These are phyloP conservation scores for Rhizoglyphus robini DNA, from an alignment of 1,140 invertebrate species.

Conservation along the genomic window DNA sequence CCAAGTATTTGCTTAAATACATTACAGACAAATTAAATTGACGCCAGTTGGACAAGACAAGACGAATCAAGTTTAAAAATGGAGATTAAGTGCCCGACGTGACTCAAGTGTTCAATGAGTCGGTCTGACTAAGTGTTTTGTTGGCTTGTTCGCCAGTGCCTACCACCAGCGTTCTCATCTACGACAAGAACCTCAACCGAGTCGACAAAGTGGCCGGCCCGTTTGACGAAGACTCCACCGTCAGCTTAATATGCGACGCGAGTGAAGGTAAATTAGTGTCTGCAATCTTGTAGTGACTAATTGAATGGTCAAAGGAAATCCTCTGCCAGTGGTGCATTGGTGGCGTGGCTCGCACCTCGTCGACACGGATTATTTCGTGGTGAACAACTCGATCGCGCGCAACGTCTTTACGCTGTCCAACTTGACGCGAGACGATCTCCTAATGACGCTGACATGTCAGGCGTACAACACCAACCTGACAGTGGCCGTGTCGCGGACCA, in stretches of 20 bases:
- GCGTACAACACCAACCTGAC: slow-evolving; percentile 65
- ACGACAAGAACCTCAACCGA: slow-evolving; percentile 3
- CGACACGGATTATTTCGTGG: slow-evolving; percentile 25
- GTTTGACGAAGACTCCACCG: slow-evolving; percentile 68
- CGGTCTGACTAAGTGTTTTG: neutral
- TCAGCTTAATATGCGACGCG: slow-evolving; percentile 69
- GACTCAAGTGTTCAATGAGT: neutral
- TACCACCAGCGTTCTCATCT: slow-evolving; percentile 16
- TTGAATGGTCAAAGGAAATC: slow-evolving; percentile 24
- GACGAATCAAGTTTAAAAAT: slow-evolving; percentile 1
- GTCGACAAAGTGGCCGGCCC: slow-evolving; percentile 42
- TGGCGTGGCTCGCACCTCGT: slow-evolving; percentile 28
- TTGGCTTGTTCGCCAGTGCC: slow-evolving; percentile 14
- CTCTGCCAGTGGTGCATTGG: slow-evolving; percentile 29
- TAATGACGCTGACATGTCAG: slow-evolving; percentile 62
- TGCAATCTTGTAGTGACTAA: neutral
- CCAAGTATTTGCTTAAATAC: slow-evolving; percentile 5
- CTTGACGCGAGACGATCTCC: slow-evolving; percentile 57
- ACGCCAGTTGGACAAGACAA: neutral
- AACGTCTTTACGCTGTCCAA: slow-evolving; percentile 53
- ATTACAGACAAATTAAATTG: neutral
- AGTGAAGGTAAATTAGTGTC: slow-evolving; percentile 57
- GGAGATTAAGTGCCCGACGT: neutral
- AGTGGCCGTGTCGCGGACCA: slow-evolving; percentile 53
- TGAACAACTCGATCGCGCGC: slow-evolving; percentile 42